Percentiles rank a stretch among this genome's conserved stretches.
Conservation (phyloP, 1,140 invertebrate species). For the Orussus abietinus region DNA sequence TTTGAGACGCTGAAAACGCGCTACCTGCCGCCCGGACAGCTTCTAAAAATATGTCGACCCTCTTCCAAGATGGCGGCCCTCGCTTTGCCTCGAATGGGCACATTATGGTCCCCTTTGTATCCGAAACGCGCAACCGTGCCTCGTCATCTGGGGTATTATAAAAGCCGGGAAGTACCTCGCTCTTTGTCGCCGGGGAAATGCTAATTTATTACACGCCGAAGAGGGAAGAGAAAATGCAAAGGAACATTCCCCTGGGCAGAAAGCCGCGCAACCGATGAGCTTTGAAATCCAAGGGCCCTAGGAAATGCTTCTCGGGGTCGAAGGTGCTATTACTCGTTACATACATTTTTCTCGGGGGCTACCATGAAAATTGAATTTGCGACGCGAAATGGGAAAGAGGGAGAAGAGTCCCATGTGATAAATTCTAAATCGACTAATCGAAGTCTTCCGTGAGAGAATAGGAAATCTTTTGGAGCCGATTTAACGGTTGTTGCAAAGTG, state of each 20-base stretch:
- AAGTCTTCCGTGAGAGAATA: conserved; percentile 16
- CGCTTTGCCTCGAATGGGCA: conserved; percentile 15
- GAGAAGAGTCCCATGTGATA: too few relatives aligned
- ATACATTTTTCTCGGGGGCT: conserved; percentile 18
- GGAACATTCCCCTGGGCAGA: conserved; percentile 6
- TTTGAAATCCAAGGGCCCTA: conserved; percentile 17
- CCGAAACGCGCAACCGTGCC: conserved; percentile 20
- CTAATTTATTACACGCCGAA: not conserved
- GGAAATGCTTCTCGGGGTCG: not conserved
- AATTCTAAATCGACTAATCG: conserved; percentile 6
- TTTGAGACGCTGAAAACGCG: conserved; percentile 23
- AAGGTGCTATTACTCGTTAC: conserved; percentile 12
- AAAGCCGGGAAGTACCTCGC: too few relatives aligned
- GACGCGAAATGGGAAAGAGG: too few relatives aligned
- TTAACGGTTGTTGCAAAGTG: too few relatives aligned
- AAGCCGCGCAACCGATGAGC: conserved; percentile 6
- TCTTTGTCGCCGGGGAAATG: too few relatives aligned
- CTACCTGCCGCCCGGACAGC: conserved; percentile 26
- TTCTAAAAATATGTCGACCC: conserved; percentile 40
- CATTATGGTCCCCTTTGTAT: conserved; percentile 38
- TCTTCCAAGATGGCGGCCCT: conserved; percentile 26
- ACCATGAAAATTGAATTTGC: conserved; percentile 21
- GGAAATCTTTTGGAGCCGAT: too few relatives aligned
- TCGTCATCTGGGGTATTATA: conserved; percentile 4
- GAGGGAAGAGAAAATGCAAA: not conserved